Evolutionary conservation across 2,888 invertebrate species (phyloP).

Genomic region (Athalia cordata): DNA sequence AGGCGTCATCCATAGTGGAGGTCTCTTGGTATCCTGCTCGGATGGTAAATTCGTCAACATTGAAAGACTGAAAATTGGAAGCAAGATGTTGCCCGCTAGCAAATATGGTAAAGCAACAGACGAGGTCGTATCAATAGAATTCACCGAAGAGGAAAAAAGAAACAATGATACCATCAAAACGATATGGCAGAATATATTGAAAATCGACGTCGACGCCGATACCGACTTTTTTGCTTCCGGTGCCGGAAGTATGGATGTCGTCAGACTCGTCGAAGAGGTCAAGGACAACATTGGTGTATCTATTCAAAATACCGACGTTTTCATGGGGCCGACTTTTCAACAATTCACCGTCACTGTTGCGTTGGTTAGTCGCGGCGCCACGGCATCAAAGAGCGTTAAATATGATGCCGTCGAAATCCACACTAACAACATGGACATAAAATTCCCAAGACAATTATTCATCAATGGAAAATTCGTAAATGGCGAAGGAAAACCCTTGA

Average conservation of each 20-base stretch:
- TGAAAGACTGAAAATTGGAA: conserved; percentile 84
- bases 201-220: conserved; percentile 80
- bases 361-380: conserved; percentile 80
- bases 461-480: conserved; percentile 93
- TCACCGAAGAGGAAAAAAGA: conserved; percentile 84
- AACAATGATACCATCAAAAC: conserved; percentile 79
- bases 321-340: conserved; percentile 92
- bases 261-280: conserved; percentile 93
- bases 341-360: conserved; percentile 86
- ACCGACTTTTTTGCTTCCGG: conserved; percentile 95
- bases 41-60: conserved; percentile 89
- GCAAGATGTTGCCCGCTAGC: conserved; percentile 87
- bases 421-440: conserved; percentile 89
- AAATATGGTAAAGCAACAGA: conserved; percentile 83
- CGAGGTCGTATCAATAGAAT: conserved; percentile 77
- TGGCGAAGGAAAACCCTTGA: conserved; percentile 79
- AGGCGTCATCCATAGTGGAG: conserved; percentile 84
- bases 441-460: conserved; percentile 93
- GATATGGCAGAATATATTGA: conserved; percentile 92
- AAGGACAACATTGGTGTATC: conserved; percentile 86
- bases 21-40: conserved; percentile 86
- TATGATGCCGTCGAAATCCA: conserved; percentile 86
- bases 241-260: conserved; percentile 99
- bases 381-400: conserved; percentile 75
- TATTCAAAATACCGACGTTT: conserved; percentile 92